These are phyloP conservation scores for Actinia tenebrosa DNA, from an alignment of 64 coral and sea anemone species.

Conservation along the genomic window DNA sequence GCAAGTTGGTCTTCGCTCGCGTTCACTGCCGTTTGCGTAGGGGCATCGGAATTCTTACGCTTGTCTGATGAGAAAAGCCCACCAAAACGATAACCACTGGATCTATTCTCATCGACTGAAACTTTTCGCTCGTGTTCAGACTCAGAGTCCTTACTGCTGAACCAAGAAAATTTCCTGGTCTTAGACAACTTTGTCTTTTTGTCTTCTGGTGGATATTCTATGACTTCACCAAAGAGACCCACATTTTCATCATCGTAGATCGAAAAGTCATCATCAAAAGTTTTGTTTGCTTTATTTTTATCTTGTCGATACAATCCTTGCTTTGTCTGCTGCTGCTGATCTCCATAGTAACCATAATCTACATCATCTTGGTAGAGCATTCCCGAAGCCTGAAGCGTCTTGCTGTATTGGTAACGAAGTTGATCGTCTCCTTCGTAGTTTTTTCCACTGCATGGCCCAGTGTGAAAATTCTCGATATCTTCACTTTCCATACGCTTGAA, in stretches of 20 bases:
- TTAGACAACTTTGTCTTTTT: neutral
- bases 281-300: neutral
- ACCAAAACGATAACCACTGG: neutral
- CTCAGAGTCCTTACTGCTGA: constrained; percentile 11
- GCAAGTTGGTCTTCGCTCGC: neutral
- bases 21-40: neutral
- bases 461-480: neutral
- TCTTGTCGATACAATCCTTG: neutral
- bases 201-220: neutral
- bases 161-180: neutral
- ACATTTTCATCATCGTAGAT: constrained; percentile 20
- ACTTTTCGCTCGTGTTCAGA: neutral
- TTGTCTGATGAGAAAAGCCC: neutral
- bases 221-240: neutral
- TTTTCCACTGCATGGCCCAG: neutral
- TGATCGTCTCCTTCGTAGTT: constrained; percentile 21
- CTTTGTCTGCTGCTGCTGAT: neutral
- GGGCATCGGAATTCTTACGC: neutral
- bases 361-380: neutral
- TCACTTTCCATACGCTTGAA: constrained; percentile 23
- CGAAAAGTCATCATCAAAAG: constrained; percentile 16
- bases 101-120: neutral
- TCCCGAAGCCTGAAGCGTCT: neutral
- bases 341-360: neutral
- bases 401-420: constrained; percentile 9